Base-by-base conservation (phyloP, 2,888 invertebrate species). In the Proisotoma minuta region DNA sequence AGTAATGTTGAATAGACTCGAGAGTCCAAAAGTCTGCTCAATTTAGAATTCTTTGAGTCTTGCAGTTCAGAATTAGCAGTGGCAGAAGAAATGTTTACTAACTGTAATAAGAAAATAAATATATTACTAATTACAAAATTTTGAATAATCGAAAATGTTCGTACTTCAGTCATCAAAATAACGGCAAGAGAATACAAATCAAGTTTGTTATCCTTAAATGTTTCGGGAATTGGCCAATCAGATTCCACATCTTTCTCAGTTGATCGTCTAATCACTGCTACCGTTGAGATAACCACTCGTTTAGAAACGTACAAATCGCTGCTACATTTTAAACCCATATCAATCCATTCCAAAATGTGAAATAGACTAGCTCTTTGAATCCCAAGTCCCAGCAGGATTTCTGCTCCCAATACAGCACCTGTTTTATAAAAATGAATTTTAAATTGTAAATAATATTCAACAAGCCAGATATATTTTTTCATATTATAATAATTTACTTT, bases 341-440 rank as follows among this genome's bases (percentile, higher is more conserved):
- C 82, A 51, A 85, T 81, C 85, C 85, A 85, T 73, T 84, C 83
- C 50, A 85, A 76, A 23, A 85, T 75, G 75, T 82, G 82, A 47
- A 82, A 76, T 22, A 85, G 77, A 12, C 83, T 83, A 20, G 84
- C 84, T 68, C 84, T 75, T 77, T 85, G 85, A 28, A 83, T 76
- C 15, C 83, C 82, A 43, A 85, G 73, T 3, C 81, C 79, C 47
- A 85, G 75, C 67, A 84, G 77, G 56, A 85, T 76, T 76, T 85
- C 84, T 26, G 78, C 77, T 43, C 78, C 76, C 59, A 79, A 71
- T 51, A 76, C 75, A 29, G 77, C 76, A 59, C 75, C 75, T 75
- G 52, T n/a, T 50, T 10, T 8, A 34, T 15, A 34, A 34, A 34
- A 57, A 57, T 12, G 39, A 28, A 39, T 39, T 57, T 57, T n/a